Conservation (phyloP, 2,113 vertebrate genomes). For the Sterna hirundo region DNA sequence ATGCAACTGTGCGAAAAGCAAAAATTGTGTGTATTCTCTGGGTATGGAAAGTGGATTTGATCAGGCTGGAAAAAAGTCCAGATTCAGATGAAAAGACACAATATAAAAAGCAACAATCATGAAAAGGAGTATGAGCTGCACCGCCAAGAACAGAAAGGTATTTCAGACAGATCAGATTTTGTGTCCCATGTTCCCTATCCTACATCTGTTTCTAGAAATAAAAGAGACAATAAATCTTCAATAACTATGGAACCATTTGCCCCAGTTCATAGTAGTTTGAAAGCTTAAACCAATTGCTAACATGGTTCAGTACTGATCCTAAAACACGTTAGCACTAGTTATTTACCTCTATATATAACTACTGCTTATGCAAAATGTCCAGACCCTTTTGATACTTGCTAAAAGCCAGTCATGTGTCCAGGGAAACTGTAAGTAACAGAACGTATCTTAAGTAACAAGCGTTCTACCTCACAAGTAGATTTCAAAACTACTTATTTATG, state of each 20-base stretch:
- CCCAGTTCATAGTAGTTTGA: not conserved
- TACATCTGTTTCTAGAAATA: not conserved
- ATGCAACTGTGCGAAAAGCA: not conserved
- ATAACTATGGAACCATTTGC: not conserved
- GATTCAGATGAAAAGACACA: not conserved
- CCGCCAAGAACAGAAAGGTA: not conserved
- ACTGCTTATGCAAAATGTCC: not conserved
- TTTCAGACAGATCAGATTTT: not conserved
- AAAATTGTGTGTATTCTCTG: not conserved
- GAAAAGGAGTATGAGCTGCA: not conserved
- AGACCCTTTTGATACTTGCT: not conserved
- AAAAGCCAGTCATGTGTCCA: not conserved
- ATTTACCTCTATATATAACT: not conserved
- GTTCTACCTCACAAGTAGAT: not conserved
- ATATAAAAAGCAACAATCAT: not conserved
- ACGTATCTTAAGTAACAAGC: rapidly evolving
- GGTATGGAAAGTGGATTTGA: not conserved
- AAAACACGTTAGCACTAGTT: not conserved
- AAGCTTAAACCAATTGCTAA: not conserved
- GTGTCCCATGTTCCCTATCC: not conserved
- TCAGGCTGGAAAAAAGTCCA: not conserved
- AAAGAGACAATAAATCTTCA: not conserved
- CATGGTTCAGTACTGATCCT: not conserved
- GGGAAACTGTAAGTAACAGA: not conserved
- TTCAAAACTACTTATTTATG: not conserved